These are phyloP conservation scores for Orycteropus afer DNA, from an alignment of 2,113 vertebrate species.

Conservation along the genomic window DNA sequence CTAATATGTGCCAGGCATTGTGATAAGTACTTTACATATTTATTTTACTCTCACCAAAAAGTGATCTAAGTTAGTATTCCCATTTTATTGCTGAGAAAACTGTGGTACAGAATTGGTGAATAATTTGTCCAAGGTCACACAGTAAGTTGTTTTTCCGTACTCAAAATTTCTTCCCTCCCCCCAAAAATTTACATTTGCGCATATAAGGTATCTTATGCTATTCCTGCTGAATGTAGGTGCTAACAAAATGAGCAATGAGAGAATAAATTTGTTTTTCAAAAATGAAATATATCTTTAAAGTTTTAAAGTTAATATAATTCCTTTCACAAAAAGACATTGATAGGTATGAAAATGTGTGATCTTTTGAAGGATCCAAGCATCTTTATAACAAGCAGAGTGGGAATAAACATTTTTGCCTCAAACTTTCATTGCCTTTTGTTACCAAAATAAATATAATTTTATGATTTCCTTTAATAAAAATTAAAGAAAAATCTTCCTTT, in stretches of 20 bases:
- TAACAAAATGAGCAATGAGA: conserved; percentile 20
- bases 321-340: not conserved
- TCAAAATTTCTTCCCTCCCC: not conserved
- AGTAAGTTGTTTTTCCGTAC: not conserved
- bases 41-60: not conserved
- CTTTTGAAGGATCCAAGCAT: not conserved
- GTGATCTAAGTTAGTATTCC: not conserved
- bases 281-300: not conserved
- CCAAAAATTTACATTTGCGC: not conserved
- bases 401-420: not conserved
- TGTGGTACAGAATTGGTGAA: not conserved
- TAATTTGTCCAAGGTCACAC: not conserved
- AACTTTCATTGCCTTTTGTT: not conserved
- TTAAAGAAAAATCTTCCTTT: conserved; percentile 40
- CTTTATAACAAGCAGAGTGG: not conserved
- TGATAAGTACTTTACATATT: not conserved
- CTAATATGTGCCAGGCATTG: not conserved
- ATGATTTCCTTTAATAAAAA: conserved; percentile 47
- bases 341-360: not conserved
- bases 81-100: not conserved
- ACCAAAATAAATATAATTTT: conserved; percentile 34
- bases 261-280: not conserved
- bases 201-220: no score
- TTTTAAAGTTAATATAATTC: conserved; percentile 3
- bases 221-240: not conserved